Evolutionary conservation across 2,113 vertebrate species (phyloP).

Genomic region (Psittacus erithacus): DNA sequence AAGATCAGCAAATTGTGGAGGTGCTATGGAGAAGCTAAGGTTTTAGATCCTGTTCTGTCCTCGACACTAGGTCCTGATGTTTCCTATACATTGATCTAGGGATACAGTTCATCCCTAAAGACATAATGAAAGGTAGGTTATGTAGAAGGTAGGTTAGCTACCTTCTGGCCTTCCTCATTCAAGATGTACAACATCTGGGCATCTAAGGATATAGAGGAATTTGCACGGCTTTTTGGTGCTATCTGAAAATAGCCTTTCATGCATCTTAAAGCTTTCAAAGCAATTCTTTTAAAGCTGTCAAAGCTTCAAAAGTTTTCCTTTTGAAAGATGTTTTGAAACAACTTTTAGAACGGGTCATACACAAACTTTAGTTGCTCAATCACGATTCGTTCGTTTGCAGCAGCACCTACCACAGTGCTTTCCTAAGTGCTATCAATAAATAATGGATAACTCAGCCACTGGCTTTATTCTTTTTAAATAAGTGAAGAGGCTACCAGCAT

Average conservation of each 20-base stretch:
- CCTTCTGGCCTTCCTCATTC: background rate
- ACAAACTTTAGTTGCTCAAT: background rate
- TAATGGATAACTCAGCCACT: conserved; percentile 22
- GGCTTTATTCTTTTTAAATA: conserved; percentile 44
- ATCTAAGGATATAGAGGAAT: background rate
- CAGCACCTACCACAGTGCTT: background rate
- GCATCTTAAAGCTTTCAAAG: background rate
- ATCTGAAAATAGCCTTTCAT: background rate
- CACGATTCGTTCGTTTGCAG: background rate
- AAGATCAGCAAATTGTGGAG: background rate
- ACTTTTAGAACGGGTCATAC: background rate
- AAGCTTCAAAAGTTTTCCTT: background rate
- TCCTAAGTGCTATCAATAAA: conserved; percentile 50
- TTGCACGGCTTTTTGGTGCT: background rate
- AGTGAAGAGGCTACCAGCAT: conserved; percentile 22
- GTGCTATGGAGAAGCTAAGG: background rate
- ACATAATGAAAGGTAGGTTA: background rate
- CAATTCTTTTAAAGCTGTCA: background rate
- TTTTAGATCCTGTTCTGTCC: background rate
- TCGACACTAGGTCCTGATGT: background rate
- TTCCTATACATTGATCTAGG: background rate
- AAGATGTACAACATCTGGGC: background rate
- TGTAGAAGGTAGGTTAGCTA: background rate
- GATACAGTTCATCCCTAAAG: background rate
- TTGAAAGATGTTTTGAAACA: background rate